A percentile compares a stretch with the other conserved stretches of the same genome.
These are phyloP conservation scores for Cydia amplana DNA, from an alignment of 1,140 invertebrate species.

Conservation along the genomic window DNA sequence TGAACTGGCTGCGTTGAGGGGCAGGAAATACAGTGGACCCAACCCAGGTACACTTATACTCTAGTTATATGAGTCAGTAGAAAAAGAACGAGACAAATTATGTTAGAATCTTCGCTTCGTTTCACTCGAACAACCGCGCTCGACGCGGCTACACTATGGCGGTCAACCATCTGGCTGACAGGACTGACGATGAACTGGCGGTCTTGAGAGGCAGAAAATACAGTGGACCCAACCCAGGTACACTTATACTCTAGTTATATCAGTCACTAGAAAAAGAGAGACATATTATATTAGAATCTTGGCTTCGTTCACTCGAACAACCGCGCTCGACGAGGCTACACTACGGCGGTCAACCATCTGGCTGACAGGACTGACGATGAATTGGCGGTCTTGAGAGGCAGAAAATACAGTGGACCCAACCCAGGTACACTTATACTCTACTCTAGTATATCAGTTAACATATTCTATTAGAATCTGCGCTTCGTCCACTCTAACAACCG, in stretches of 20 bases:
- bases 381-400: conserved; percentile 89
- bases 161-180: conserved; percentile 95
- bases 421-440: conserved; percentile 78
- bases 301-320: conserved; percentile 93
- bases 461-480: conserved; percentile 94
- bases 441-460: conserved; percentile 34
- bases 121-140: conserved; percentile 90
- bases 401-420: conserved; percentile 83
- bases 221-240: conserved; percentile 85
- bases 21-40: conserved; percentile 83
- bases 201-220: conserved; percentile 88
- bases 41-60: no score
- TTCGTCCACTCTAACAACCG: conserved; percentile 93
- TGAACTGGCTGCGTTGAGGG: conserved; percentile 89
- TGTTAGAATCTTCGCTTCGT: conserved; percentile 94
- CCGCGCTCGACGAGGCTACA: conserved; percentile 87
- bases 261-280: no score
- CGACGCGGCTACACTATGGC: conserved; percentile 86
- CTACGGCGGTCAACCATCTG: conserved; percentile 92
- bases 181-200: conserved; percentile 88
- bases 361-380: conserved; percentile 92
- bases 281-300: conserved; percentile 92
- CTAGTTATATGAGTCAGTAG: no score
- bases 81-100: no score
- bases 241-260: no score